Conservation (phyloP, 2,888 invertebrate genomes). For the Muscina levida region DNA sequence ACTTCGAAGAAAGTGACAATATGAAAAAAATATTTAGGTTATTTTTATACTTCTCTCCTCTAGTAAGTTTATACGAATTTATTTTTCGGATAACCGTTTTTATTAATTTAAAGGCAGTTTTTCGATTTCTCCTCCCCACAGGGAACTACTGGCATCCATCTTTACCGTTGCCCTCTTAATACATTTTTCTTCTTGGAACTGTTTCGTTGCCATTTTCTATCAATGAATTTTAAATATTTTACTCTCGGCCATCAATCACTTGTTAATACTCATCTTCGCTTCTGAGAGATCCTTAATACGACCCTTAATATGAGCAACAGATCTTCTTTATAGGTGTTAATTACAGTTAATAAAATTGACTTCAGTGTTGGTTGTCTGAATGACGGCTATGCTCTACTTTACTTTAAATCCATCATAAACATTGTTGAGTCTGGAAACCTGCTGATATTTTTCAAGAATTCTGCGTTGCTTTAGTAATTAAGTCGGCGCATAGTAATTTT, state of each 20-base stretch:
- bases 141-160: too few species aligned
- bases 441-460: slow-evolving; percentile 56
- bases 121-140: too few species aligned
- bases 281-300: slow-evolving; percentile 37
- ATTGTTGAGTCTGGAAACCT: slow-evolving; percentile 31
- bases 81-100: too few species aligned
- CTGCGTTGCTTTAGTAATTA: slow-evolving; percentile 54
- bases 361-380: slow-evolving; percentile 13
- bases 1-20: too few species aligned
- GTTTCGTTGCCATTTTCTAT: not conserved
- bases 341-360: slow-evolving; percentile 56
- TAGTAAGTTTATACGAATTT: too few species aligned
- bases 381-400: slow-evolving; percentile 30
- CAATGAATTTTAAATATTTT: slow-evolving; percentile 21
- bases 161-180: too few species aligned
- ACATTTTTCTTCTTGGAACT: slow-evolving; percentile 24
- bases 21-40: too few species aligned
- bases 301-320: slow-evolving; percentile 42
- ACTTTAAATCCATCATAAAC: not conserved
- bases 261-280: not conserved
- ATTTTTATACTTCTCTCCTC: too few species aligned
- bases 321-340: slow-evolving; percentile 63
- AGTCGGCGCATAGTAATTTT: slow-evolving; percentile 9
- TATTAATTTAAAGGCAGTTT: too few species aligned
- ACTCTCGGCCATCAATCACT: slow-evolving; percentile 53